A percentile compares a stretch with the other conserved stretches of the same genome.
phyloP scores from a whole-genome alignment of 2,113 vertebrate species.

The Hepsetus odoe region DNA sequence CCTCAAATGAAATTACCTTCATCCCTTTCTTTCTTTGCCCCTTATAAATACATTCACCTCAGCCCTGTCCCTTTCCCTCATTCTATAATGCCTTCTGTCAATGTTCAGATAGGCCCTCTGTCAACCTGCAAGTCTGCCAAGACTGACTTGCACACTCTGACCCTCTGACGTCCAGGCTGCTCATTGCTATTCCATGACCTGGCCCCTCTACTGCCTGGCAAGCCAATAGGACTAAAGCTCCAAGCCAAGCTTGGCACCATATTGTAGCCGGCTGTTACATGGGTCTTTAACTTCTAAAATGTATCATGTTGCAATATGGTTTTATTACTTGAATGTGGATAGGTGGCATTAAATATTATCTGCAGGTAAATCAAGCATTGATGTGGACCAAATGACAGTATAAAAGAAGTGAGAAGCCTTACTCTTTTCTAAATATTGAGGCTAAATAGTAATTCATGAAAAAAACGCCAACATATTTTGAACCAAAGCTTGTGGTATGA shows the following conservation, averaged over 20 bases:
- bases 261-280: conserved; percentile 40
- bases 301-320: conserved; percentile 38
- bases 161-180: background rate
- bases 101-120: conserved; percentile 15
- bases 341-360: conserved; percentile 41
- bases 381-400: conserved; percentile 34
- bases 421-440: background rate
- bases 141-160: conserved; percentile 24
- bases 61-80: conserved; percentile 23
- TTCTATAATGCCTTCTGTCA: conserved; percentile 14
- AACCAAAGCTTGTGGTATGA: background rate
- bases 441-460: background rate
- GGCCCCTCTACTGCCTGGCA: conserved; percentile 28
- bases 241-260: conserved; percentile 29
- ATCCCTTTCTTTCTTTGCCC: background rate
- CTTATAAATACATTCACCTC: conserved; percentile 50
- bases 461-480: background rate
- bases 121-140: conserved; percentile 20
- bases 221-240: conserved; percentile 12
- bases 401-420: conserved; percentile 29
- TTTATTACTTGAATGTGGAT: conserved; percentile 40
- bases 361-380: conserved; percentile 28
- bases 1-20: no score
- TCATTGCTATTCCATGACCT: conserved; percentile 2
- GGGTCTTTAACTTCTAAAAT: conserved; percentile 47